phyloP scores from a whole-genome alignment of 2,113 vertebrate species.

The Zosterops japonicus region DNA sequence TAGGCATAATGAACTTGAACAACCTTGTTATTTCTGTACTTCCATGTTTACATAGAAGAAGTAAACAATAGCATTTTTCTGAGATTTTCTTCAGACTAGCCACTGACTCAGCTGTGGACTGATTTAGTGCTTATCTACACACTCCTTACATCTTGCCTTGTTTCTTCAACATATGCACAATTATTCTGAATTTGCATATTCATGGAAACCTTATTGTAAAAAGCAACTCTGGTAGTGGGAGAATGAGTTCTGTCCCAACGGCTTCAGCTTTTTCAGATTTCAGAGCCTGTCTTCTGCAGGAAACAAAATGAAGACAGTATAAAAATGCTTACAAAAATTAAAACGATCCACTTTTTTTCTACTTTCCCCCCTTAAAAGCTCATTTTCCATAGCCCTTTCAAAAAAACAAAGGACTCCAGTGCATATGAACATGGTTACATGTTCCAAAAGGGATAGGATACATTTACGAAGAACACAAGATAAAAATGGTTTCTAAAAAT shows the following conservation, averaged over 20 bases:
- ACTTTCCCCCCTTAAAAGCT: background rate
- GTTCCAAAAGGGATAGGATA: background rate
- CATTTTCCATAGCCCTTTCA: background rate
- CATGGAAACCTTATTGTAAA: background rate
- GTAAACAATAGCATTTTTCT: background rate
- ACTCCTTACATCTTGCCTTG: background rate
- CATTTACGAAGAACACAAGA: background rate
- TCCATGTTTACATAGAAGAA: background rate
- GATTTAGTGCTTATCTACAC: background rate
- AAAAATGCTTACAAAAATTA: background rate
- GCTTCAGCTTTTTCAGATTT: background rate
- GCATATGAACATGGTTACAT: background rate
- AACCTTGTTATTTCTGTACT: background rate
- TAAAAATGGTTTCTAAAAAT: slow-evolving; percentile 32
- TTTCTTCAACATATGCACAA: background rate
- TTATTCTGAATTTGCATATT: background rate
- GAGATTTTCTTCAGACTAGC: background rate
- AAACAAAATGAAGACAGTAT: background rate
- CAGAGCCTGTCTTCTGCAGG: background rate
- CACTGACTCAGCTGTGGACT: background rate
- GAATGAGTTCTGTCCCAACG: background rate
- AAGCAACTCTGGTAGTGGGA: background rate
- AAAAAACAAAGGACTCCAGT: background rate
- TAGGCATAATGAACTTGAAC: background rate
- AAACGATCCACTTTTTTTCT: background rate